These are phyloP conservation scores for Anisognathus igniventris DNA, from an alignment of 2,797 vertebrate species.

Conservation along the genomic window DNA sequence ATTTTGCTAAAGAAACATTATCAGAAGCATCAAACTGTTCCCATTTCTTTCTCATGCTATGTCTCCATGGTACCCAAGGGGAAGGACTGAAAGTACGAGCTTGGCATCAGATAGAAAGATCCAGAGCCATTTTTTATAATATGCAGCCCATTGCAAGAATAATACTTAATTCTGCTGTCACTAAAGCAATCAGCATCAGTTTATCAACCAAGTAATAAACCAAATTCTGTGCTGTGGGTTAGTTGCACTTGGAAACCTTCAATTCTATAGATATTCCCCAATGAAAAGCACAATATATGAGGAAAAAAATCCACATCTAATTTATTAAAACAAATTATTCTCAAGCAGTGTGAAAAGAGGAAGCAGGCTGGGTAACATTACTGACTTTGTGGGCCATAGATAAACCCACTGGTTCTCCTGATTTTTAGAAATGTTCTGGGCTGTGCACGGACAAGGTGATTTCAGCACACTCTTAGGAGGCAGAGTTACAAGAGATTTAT, in stretches of 20 bases:
- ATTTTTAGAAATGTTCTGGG: neutral
- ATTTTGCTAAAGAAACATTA: constrained; percentile 25
- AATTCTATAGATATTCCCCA: neutral
- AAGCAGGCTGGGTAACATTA: neutral
- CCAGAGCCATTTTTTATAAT: neutral
- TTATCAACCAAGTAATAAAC: neutral
- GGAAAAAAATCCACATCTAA: neutral
- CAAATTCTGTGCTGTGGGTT: neutral
- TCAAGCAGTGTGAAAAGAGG: neutral
- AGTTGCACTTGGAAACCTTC: neutral
- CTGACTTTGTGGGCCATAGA: neutral
- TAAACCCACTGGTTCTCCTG: neutral
- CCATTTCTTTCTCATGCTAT: neutral
- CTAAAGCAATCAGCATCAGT: neutral
- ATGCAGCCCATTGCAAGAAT: neutral
- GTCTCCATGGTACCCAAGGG: neutral
- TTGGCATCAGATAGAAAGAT: neutral
- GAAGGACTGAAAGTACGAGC: neutral
- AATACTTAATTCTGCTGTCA: neutral
- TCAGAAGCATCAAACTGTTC: neutral
- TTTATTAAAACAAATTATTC: neutral
- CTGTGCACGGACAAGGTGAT: neutral
- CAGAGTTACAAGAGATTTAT: neutral
- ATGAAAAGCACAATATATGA: neutral
- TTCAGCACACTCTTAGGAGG: neutral